Base-by-base conservation (phyloP, 2,797 vertebrate genomes). In the Melanotaenia boesemani region DNA sequence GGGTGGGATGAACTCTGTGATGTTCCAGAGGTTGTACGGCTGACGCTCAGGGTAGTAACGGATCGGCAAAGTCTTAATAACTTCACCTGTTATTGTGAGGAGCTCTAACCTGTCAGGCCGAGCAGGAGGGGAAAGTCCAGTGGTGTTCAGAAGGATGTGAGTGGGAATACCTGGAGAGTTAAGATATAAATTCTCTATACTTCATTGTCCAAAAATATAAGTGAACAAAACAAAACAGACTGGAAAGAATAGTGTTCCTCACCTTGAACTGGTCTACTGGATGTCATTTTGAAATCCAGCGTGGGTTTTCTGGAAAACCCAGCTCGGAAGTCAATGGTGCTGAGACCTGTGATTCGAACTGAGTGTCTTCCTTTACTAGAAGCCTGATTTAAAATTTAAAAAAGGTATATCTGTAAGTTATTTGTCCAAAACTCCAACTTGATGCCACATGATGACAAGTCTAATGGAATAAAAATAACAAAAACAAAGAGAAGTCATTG, bases 221-320 rank as follows among this genome's bases (percentile, higher is more conserved):
- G 8, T n/a, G 3, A 11, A 68, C 70, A 56, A 41, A 81, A 62
- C 22, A 39, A 32, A 73, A 76, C 76, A 81, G 22, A 9, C 70
- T 75, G 75, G 39, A 71, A 69, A 76, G 61, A 50, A 61, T 6
- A 0, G 1, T 39, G 28, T 34, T 36, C 1, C 63, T 11, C 72
- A 98, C 97, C 97, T 95, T 97, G 95, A 55, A 99, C 96, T 4
- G 98, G 98, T 68, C 98, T 94, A 84, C 95, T 99, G 67, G 93
- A 93, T 54, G 97, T 97, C 86, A 94, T 95, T 91, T 93, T 98
- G 54, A 99, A 97, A 90, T 99, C 97, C 82, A 99, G 63, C 0
- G 96, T 98, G 58, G 96, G 95, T 36, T 93, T 96, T 87, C 91
- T 94, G 74, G 98, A 98, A 95, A 99, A 99, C 16, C 98, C 97